Evolutionary conservation across 2,888 invertebrate genomes (phyloP).

Genomic region (Scaptomyza polygonia): DNA sequence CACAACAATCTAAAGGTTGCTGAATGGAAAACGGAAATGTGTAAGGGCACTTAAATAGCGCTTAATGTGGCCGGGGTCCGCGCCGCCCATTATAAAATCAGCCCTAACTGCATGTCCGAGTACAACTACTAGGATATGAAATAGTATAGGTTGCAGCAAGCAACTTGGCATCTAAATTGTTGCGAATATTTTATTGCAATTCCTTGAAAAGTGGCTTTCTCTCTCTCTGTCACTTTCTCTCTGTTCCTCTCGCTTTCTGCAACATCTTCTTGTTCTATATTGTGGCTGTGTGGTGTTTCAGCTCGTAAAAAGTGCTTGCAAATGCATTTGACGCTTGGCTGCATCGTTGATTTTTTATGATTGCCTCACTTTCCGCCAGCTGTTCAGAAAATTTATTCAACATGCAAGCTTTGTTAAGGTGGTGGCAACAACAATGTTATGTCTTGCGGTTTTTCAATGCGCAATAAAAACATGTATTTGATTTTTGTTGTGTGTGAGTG

Average conservation of each 20-base stretch:
- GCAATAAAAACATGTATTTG: conserved; percentile 31
- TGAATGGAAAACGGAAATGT: conserved; percentile 48
- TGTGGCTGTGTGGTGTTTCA: conserved; percentile 9
- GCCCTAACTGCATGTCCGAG: conserved; percentile 65
- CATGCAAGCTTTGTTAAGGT: conserved; percentile 25
- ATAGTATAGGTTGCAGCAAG: conserved; percentile 12
- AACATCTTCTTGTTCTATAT: conserved; percentile 20
- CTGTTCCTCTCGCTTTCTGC: background rate
- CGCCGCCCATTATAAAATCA: conserved; percentile 53
- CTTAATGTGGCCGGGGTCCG: conserved; percentile 57
- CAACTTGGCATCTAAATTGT: conserved; percentile 66
- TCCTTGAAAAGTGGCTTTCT: conserved; percentile 62
- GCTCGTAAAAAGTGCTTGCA: conserved; percentile 72
- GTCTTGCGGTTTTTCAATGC: conserved; percentile 36
- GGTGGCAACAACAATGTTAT: conserved; percentile 56
- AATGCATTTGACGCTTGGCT: conserved; percentile 77
- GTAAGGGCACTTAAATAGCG: conserved; percentile 65
- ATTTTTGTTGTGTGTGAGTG: conserved; percentile 28
- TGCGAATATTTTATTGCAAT: conserved; percentile 77
- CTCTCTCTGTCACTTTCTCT: too few species aligned
- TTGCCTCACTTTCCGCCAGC: conserved; percentile 37
- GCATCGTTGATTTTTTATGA: conserved; percentile 74
- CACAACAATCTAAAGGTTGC: conserved; percentile 37
- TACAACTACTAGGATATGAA: conserved; percentile 43
- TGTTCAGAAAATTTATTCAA: conserved; percentile 47